A percentile compares a stretch with the other conserved stretches of the same genome.
These are phyloP conservation scores for Heterodera carotae DNA, from an alignment of 1,140 invertebrate genomes.

Conservation along the genomic window DNA sequence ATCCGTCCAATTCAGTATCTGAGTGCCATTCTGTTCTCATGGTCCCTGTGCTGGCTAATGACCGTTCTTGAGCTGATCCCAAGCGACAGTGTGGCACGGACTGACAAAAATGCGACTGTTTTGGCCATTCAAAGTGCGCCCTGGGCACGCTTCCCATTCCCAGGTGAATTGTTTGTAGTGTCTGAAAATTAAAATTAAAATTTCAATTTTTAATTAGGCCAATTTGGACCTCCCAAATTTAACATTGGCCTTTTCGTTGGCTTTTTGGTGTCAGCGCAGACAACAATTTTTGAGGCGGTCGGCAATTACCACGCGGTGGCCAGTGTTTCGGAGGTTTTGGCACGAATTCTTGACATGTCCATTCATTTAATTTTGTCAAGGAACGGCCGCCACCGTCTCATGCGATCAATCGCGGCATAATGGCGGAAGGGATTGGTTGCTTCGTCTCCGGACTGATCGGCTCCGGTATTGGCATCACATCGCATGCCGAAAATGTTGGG, in stretches of 20 bases:
- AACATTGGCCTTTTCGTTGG: conserved; percentile 65
- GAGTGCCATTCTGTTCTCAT: conserved; percentile 60
- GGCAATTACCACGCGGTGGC: conserved; percentile 68
- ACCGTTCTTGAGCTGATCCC: conserved; percentile 54
- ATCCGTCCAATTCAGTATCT: conserved; percentile 62
- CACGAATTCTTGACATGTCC: neutral
- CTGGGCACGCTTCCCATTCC: conserved; percentile 59
- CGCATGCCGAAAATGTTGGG: conserved; percentile 64
- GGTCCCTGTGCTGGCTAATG: conserved; percentile 58
- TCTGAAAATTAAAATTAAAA: neutral
- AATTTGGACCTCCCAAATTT: conserved; percentile 66
- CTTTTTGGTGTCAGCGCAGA: conserved; percentile 66
- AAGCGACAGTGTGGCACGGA: conserved; percentile 53
- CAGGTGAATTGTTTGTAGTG: no score
- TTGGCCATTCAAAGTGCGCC: conserved; percentile 50
- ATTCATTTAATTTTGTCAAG: neutral
- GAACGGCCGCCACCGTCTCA: conserved; percentile 66
- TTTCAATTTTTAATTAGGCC: conserved; percentile 56
- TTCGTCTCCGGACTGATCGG: conserved; percentile 58
- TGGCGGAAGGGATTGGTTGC: conserved; percentile 59
- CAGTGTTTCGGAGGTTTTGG: conserved; percentile 53
- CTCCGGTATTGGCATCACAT: conserved; percentile 50
- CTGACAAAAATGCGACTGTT: conserved; percentile 56
- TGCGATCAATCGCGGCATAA: conserved; percentile 66
- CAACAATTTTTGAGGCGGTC: conserved; percentile 67